Conservation (phyloP, 2,888 invertebrate genomes). For the Eristalinus sepulchralis region DNA sequence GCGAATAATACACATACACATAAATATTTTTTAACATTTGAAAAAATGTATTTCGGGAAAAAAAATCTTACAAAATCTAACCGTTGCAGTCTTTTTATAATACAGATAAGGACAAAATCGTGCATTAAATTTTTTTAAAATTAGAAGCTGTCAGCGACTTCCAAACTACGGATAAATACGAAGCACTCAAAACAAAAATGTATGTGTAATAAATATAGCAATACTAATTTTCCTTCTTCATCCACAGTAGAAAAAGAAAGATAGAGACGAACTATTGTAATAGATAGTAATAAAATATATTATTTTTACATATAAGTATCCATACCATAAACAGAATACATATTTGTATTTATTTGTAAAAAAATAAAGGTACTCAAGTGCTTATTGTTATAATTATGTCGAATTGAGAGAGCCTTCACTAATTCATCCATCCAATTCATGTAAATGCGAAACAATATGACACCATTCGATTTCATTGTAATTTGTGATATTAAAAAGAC, state of each 20-base stretch:
- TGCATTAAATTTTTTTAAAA: background rate
- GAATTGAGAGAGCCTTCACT: slow-evolving; percentile 4
- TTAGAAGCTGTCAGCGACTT: background rate
- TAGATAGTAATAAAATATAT: slow-evolving; percentile 51
- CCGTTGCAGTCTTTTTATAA: background rate
- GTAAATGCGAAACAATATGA: background rate
- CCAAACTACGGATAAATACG: slow-evolving; percentile 22
- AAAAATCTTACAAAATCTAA: background rate
- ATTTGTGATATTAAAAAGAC: slow-evolving; percentile 64
- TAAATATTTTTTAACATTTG: background rate
- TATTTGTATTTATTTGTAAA: background rate
- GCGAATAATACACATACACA: background rate
- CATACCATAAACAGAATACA: background rate
- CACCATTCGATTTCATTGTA: slow-evolving; percentile 60
- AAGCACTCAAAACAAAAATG: slow-evolving; percentile 30
- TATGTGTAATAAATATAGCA: slow-evolving; percentile 52
- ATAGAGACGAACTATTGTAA: slow-evolving; percentile 45
- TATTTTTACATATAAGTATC: slow-evolving; percentile 52
- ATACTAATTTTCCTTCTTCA: slow-evolving; percentile 16
- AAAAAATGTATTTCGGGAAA: background rate
- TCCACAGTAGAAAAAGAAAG: slow-evolving; percentile 5
- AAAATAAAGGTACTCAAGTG: slow-evolving; percentile 3
- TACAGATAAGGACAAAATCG: background rate
- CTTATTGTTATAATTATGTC: background rate
- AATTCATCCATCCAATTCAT: slow-evolving; percentile 23